These are phyloP conservation scores for Meliscaeva auricollis DNA, from an alignment of 2,888 invertebrate species.

Conservation along the genomic window DNA sequence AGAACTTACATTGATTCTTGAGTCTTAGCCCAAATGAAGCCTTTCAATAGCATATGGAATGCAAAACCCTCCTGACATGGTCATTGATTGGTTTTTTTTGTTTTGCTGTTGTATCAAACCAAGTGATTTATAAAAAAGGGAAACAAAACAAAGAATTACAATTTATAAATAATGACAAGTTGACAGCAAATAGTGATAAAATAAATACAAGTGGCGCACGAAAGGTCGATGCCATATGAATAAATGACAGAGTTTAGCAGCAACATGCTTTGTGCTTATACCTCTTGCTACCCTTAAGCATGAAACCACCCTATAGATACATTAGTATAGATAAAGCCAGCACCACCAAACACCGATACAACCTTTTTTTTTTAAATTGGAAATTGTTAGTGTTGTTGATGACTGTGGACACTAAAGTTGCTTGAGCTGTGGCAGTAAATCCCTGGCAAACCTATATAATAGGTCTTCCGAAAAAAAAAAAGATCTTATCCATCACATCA, in stretches of 20 bases:
- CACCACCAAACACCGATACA: conserved; percentile 34
- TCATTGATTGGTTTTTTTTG: conserved; percentile 55
- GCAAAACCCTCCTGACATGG: conserved; percentile 62
- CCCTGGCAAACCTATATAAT: conserved; percentile 55
- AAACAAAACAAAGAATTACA: conserved; percentile 52
- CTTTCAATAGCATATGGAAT: conserved; percentile 51
- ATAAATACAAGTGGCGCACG: conserved; percentile 60
- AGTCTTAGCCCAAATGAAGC: conserved; percentile 67
- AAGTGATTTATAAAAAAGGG: conserved; percentile 11
- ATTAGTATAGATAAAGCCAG: background rate
- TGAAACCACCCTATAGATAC: background rate
- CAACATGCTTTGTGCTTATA: conserved; percentile 20
- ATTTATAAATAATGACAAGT: conserved; percentile 71
- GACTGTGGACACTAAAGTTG: conserved; percentile 5
- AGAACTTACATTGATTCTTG: background rate
- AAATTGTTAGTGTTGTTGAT: conserved; percentile 56
- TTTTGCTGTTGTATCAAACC: conserved; percentile 54
- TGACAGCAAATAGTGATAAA: conserved; percentile 68
- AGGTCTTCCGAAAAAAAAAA: conserved; percentile 59
- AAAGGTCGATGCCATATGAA: conserved; percentile 70
- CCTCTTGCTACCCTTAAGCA: conserved; percentile 27
- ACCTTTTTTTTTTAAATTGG: conserved; percentile 54
- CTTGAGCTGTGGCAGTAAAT: conserved; percentile 53
- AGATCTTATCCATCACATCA: conserved; percentile 69
- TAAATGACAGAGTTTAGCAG: conserved; percentile 63